Base-by-base conservation (phyloP, 2,888 invertebrate genomes). In the Arge pagana region DNA sequence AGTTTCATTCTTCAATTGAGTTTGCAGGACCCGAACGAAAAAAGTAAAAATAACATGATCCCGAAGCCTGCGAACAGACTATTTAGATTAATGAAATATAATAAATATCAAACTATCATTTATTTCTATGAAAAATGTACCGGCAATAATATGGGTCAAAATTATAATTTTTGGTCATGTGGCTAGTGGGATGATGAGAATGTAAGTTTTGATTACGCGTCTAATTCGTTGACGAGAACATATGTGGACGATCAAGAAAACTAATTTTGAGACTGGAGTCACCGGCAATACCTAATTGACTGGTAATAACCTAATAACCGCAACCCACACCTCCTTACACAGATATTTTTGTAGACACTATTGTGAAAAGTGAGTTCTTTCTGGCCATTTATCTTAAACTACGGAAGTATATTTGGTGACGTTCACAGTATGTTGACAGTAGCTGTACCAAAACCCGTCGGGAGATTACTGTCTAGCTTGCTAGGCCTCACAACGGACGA, bases 291-390 rank as follows among this genome's bases (percentile, higher is more conserved):
- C 35, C 26, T 51, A 36, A 55, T 55, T 53, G 59, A 59, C 57
- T 58, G 61, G 55, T 65, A 58, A 50, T 59, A 59, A 63, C 63
- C 59, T 68, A 64, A 61, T 28, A 58, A 61, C 33, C 33, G 26
- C 56, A 63, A 10, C 63, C 61, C 49, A 60, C 61, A 59, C 63
- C 61, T 63, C 64, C 62, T 63, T 67, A 66, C 63, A 65, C 65
- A 65, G 59, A 70, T 69, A 69, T 71, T 71, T 71, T 71, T 70
- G 63, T 70, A 70, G 69, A 58, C 63, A 68, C 64, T 68, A 65
- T 61, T 60, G 55, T 55, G 68, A 60, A 66, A 66, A 61, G 66
- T 67, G 59, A 66, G 64, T 66, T 64, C 64, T 67, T 66, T 66
- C 67, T 70, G 65, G 63, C 68, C 59, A 56, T 62, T 45, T 23